phyloP scores from a whole-genome alignment of 37 sponge, comb jelly and placozoan genomes.

The Ianthella basta region DNA sequence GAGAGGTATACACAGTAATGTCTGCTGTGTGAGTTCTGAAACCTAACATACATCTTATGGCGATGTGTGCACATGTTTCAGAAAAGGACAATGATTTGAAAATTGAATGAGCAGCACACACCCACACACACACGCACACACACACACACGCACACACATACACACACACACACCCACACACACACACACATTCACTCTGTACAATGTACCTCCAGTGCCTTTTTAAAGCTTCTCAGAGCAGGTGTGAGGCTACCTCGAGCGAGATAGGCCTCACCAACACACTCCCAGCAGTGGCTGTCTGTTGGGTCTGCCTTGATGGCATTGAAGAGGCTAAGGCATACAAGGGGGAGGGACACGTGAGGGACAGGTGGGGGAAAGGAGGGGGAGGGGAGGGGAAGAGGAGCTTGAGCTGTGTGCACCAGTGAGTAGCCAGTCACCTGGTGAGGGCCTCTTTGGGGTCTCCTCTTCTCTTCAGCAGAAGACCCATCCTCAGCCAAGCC shows the following conservation, averaged over 20 bases:
- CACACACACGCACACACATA: too few species aligned
- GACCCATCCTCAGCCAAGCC: slow-evolving; percentile 82
- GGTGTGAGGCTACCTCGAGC: slow-evolving; percentile 74
- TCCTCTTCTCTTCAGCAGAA: slow-evolving; percentile 50
- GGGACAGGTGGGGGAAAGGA: too few species aligned
- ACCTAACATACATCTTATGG: too few species aligned
- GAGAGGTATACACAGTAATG: too few species aligned
- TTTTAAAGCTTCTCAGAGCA: slow-evolving; percentile 75
- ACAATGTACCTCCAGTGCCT: slow-evolving; percentile 61
- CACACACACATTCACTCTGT: background rate
- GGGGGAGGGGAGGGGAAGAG: background rate
- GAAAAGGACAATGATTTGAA: too few species aligned
- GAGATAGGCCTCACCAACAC: slow-evolving; percentile 84
- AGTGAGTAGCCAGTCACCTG: slow-evolving; percentile 34
- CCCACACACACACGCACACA: too few species aligned
- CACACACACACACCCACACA: too few species aligned
- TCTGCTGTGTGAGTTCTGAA: too few species aligned
- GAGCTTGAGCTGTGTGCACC: background rate
- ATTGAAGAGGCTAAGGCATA: background rate
- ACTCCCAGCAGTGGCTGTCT: slow-evolving; percentile 78
- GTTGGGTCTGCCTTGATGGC: background rate
- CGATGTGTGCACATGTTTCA: too few species aligned
- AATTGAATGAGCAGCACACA: too few species aligned
- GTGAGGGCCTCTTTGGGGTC: slow-evolving; percentile 67
- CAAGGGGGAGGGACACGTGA: background rate